Evolutionary conservation across 2,797 vertebrate species (phyloP).

Genomic region (Phoeniculus purpureus): DNA sequence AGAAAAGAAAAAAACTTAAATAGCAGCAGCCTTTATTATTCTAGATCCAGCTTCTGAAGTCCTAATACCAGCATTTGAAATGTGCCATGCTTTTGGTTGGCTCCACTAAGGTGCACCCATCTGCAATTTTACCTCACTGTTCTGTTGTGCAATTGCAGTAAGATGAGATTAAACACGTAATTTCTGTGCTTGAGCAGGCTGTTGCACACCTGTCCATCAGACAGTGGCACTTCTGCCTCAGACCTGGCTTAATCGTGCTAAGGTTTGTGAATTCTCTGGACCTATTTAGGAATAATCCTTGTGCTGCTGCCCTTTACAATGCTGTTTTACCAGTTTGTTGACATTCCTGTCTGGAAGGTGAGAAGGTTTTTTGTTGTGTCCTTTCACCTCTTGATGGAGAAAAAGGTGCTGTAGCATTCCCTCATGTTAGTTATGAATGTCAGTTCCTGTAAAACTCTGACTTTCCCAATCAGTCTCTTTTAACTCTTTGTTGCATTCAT

Average conservation of each 20-base stretch:
- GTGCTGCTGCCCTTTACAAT: neutral
- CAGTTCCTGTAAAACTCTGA: neutral
- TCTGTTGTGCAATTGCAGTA: neutral
- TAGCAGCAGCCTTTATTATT: neutral
- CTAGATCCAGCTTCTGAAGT: neutral
- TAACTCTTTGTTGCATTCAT: neutral
- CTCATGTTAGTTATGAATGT: neutral
- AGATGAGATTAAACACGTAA: neutral
- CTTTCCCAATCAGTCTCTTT: neutral
- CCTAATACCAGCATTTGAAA: neutral
- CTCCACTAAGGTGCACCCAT: neutral
- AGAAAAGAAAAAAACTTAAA: neutral
- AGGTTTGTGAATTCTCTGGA: neutral
- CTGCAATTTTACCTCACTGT: fast-evolving
- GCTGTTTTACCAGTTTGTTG: neutral
- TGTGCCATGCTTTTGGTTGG: neutral
- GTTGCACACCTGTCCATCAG: neutral
- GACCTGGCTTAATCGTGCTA: neutral
- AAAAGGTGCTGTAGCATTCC: neutral
- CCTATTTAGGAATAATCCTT: neutral
- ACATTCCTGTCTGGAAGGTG: neutral
- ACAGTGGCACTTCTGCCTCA: neutral
- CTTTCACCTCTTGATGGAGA: neutral
- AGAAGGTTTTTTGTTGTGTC: neutral
- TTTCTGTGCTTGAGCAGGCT: neutral